phyloP scores from a whole-genome alignment of 2,113 vertebrate genomes.

The Gulo gulo region DNA sequence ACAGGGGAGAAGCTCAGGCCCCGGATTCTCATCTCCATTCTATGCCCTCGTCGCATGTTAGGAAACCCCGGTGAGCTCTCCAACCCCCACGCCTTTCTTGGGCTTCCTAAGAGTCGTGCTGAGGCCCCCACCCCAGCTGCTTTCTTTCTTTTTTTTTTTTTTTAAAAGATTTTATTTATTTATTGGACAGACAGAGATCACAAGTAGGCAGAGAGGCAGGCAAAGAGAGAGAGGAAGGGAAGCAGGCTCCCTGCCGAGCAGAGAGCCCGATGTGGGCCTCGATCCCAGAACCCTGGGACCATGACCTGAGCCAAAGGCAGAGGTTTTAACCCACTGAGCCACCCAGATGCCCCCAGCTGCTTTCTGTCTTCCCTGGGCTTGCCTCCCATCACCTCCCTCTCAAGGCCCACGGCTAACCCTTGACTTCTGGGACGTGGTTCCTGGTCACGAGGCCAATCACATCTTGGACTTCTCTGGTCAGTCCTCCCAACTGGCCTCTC shows the following conservation, averaged over 20 bases:
- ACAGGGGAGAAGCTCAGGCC: neutral
- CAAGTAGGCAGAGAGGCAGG: too few relatives aligned
- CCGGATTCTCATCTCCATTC: neutral
- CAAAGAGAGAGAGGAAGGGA: too few relatives aligned
- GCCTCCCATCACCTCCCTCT: neutral
- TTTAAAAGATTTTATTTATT: too few relatives aligned
- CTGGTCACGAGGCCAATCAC: neutral
- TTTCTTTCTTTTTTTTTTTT: too few relatives aligned
- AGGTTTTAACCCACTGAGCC: too few relatives aligned
- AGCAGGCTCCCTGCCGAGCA: too few relatives aligned
- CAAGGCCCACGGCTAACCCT: conserved; percentile 12
- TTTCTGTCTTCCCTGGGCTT: neutral
- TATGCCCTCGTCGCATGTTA: neutral
- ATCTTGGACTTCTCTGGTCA: neutral
- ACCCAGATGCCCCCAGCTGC: neutral
- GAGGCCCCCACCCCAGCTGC: neutral
- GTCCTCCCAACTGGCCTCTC: neutral
- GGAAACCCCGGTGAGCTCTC: neutral
- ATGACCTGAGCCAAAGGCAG: too few relatives aligned
- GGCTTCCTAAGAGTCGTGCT: neutral
- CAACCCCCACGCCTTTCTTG: neutral
- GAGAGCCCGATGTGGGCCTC: too few relatives aligned
- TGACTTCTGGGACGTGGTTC: neutral
- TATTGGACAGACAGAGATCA: too few relatives aligned
- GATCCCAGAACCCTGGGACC: too few relatives aligned